Percentiles rank a stretch among this genome's conserved stretches.
Conservation (phyloP, 2,888 invertebrate species). For the Dolomedes plantarius region DNA sequence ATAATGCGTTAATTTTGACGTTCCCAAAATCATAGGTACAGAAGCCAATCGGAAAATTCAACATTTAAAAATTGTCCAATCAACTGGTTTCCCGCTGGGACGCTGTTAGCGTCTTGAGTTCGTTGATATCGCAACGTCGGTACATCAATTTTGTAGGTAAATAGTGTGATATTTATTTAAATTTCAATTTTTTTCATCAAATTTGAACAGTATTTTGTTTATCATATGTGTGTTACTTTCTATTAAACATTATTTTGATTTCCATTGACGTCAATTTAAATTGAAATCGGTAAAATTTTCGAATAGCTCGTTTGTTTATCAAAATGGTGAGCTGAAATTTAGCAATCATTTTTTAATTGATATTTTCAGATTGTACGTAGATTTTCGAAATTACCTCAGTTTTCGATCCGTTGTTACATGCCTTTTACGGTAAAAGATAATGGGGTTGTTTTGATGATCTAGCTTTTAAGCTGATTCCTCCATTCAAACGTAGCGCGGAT, state of each 20-base stretch:
- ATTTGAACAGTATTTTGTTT: constrained; percentile 5
- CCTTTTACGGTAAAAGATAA: too few relatives aligned
- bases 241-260: background rate
- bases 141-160: constrained; percentile 35
- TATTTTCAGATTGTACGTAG: background rate
- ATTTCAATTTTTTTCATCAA: background rate
- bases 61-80: constrained; percentile 66
- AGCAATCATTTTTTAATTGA: background rate
- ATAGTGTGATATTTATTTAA: constrained; percentile 26
- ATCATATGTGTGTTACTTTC: background rate
- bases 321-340: constrained; percentile 55
- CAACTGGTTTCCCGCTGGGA: constrained; percentile 27
- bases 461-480: background rate
- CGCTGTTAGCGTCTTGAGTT: constrained; percentile 64
- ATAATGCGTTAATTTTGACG: constrained; percentile 35
- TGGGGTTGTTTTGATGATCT: background rate
- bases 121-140: constrained; percentile 38
- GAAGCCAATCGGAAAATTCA: constrained; percentile 46
- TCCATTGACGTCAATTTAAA: background rate
- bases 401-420: too few relatives aligned
- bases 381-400: too few relatives aligned
- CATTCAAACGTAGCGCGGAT: constrained; percentile 8
- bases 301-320: constrained; percentile 40
- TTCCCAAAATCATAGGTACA: background rate
- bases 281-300: background rate